These are phyloP conservation scores for Scartelaos histophorus DNA, from an alignment of 2,113 vertebrate species.

Conservation along the genomic window DNA sequence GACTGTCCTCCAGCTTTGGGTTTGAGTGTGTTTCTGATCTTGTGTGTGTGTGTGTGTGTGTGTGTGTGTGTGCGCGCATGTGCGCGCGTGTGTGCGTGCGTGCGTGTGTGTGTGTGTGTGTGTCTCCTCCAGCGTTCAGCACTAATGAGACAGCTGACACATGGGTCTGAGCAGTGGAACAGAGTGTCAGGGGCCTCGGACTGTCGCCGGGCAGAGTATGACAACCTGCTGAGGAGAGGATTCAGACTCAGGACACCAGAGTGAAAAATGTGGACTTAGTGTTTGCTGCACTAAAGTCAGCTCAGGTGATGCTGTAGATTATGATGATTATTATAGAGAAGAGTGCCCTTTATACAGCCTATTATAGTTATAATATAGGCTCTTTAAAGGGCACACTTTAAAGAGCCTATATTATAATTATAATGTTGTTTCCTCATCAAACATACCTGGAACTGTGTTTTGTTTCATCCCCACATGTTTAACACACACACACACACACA, in stretches of 20 bases:
- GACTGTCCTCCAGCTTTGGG: constrained; percentile 29
- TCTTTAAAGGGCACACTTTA: too few species aligned
- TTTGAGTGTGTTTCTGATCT: constrained; percentile 1
- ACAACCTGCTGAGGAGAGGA: constrained; percentile 53
- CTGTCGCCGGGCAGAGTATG: constrained; percentile 58
- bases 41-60: constrained; percentile 4
- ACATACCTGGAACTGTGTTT: too few species aligned
- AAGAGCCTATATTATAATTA: too few species aligned
- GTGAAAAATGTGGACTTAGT: constrained; percentile 27
- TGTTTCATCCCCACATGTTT: too few species aligned
- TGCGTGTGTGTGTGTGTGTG: constrained; percentile 13
- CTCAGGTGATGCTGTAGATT: background rate
- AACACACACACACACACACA: too few species aligned
- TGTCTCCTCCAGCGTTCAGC: constrained; percentile 46
- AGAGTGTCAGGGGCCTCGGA: constrained; percentile 58
- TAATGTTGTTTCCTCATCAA: too few species aligned
- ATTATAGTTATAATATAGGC: too few species aligned
- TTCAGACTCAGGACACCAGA: constrained; percentile 21
- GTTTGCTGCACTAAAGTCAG: constrained; percentile 30
- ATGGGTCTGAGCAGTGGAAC: constrained; percentile 62
- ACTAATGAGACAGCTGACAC: constrained; percentile 76
- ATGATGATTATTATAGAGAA: constrained; percentile 15
- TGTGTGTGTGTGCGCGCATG: background rate
- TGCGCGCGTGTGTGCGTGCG: background rate
- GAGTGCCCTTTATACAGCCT: background rate